Conservation (phyloP, 2,888 invertebrate species). For the Cinara cedri region DNA sequence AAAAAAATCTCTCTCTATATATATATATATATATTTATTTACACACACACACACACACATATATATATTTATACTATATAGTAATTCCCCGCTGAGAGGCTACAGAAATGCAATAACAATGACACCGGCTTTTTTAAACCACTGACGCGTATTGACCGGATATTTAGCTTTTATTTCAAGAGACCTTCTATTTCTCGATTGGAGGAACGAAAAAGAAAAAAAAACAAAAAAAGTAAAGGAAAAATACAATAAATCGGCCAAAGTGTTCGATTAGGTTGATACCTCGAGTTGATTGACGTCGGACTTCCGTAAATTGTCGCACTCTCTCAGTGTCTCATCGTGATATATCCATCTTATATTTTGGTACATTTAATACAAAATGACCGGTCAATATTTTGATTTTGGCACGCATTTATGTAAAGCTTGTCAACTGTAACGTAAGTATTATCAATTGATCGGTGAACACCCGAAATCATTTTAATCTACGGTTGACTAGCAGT, state of each 20-base stretch:
- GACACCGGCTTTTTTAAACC: conserved; percentile 34
- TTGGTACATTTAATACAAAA: background rate
- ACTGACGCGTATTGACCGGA: conserved; percentile 50
- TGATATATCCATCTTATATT: too few relatives aligned
- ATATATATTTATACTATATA: conserved; percentile 1
- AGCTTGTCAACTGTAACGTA: too few relatives aligned
- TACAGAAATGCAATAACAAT: conserved; percentile 51
- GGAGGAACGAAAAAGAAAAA: conserved; percentile 13
- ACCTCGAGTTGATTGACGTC: conserved; percentile 34
- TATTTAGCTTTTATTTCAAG: conserved; percentile 49
- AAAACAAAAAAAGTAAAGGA: conserved; percentile 20
- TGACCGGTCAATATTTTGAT: background rate
- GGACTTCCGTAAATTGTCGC: background rate
- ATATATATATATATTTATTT: too few relatives aligned
- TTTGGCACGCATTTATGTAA: background rate
- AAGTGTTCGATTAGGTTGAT: conserved; percentile 24
- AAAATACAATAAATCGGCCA: conserved; percentile 41
- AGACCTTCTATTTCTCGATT: conserved; percentile 12
- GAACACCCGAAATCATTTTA: too few relatives aligned
- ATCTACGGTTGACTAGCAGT: too few relatives aligned
- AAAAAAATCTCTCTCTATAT: conserved; percentile 22
- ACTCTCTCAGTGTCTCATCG: background rate
- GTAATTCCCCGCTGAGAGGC: conserved; percentile 17
- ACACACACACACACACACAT: too few relatives aligned
- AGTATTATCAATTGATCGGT: too few relatives aligned